Evolutionary conservation across 2,888 invertebrate genomes (phyloP).

Genomic region (Coecobrya sp.): DNA sequence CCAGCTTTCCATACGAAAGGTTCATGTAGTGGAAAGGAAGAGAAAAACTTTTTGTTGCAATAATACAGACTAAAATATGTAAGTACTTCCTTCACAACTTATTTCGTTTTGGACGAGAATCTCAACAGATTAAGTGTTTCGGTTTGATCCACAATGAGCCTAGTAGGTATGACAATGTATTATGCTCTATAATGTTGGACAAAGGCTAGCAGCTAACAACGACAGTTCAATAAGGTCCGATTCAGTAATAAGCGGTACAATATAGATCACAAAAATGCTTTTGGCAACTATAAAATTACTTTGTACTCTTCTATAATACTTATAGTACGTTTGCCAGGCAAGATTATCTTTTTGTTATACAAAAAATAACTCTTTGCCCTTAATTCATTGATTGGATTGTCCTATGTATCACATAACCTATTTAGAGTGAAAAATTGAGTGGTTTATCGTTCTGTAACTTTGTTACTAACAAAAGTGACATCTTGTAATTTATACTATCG

Average conservation of each 20-base stretch:
- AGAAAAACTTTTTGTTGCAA: conserved; percentile 51
- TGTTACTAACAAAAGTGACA: too few species aligned
- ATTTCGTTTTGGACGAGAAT: conserved; percentile 32
- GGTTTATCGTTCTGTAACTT: too few species aligned
- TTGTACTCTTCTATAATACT: not conserved
- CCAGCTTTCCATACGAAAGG: conserved; percentile 13
- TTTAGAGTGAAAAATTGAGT: too few species aligned
- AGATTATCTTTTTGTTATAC: too few species aligned
- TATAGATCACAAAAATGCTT: not conserved
- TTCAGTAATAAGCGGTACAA: conserved; percentile 1
- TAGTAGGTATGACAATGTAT: not conserved
- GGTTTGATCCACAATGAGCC: conserved; percentile 61
- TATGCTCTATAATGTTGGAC: conserved; percentile 13
- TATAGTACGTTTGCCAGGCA: too few species aligned
- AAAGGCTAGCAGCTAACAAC: conserved; percentile 9
- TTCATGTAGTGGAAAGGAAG: conserved; percentile 25
- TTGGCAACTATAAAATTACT: not conserved
- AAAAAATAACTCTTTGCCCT: too few species aligned
- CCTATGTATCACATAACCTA: too few species aligned
- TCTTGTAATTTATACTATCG: too few species aligned
- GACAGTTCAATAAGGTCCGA: conserved; percentile 62
- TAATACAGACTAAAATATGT: conserved; percentile 66
- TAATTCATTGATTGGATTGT: too few species aligned
- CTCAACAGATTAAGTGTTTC: conserved; percentile 58
- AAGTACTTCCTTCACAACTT: conserved; percentile 64